phyloP scores from a whole-genome alignment of 2,113 vertebrate genomes.

The Ranitomeya variabilis region DNA sequence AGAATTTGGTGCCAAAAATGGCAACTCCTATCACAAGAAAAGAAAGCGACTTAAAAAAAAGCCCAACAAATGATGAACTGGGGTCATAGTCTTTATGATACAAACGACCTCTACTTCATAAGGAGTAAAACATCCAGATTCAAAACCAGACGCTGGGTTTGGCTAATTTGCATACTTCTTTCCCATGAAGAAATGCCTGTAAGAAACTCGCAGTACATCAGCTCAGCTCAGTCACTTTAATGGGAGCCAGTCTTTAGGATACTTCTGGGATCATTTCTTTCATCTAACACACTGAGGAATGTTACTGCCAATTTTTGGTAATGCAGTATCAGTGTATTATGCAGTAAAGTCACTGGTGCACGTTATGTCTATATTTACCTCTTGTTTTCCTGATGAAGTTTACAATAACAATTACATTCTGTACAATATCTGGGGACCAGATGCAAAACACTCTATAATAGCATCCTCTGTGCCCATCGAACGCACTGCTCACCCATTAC shows the following conservation, averaged over 20 bases:
- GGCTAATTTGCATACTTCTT: too few species aligned
- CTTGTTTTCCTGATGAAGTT: slow-evolving; percentile 40
- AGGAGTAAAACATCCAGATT: too few species aligned
- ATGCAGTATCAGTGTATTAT: neutral
- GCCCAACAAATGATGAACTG: too few species aligned
- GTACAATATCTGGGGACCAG: slow-evolving; percentile 4
- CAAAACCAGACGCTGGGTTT: too few species aligned
- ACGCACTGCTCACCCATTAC: slow-evolving; percentile 40
- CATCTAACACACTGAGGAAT: neutral
- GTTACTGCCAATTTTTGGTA: neutral
- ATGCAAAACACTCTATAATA: slow-evolving; percentile 15
- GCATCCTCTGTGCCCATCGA: slow-evolving; percentile 40
- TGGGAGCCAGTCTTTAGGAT: neutral
- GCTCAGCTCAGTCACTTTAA: too few species aligned
- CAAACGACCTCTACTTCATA: too few species aligned
- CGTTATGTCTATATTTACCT: slow-evolving; percentile 26
- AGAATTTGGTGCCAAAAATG: too few species aligned
- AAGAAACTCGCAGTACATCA: too few species aligned
- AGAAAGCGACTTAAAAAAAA: too few species aligned
- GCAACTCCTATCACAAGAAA: too few species aligned
- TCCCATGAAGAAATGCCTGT: too few species aligned
- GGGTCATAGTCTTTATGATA: too few species aligned
- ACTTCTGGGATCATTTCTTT: neutral
- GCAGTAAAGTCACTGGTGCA: neutral
- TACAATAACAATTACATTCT: slow-evolving; percentile 50